Evolutionary conservation across 1,140 invertebrate genomes (phyloP).

Genomic region (Hycleus cichorii): DNA sequence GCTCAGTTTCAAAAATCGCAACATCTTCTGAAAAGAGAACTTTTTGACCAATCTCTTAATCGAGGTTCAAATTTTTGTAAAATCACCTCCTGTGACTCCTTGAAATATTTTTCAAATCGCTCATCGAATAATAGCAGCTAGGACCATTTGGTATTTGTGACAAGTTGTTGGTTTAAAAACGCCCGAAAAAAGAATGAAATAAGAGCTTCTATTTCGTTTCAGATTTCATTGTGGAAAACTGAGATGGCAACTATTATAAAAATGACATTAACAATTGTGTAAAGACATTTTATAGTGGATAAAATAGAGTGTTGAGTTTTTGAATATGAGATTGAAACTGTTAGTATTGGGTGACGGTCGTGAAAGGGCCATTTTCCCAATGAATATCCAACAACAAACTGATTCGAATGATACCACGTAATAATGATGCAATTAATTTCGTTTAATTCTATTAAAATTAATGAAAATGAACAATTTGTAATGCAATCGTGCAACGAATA

Average conservation of each 20-base stretch:
- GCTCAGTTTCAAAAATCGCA: too few species aligned
- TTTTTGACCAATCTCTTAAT: too few species aligned
- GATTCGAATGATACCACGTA: slow-evolving; percentile 15
- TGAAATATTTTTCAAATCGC: too few species aligned
- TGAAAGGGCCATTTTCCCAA: slow-evolving; percentile 33
- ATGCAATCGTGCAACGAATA: not conserved
- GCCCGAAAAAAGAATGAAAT: too few species aligned
- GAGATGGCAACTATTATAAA: not conserved
- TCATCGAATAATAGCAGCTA: too few species aligned
- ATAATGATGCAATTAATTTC: not conserved
- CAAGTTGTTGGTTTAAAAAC: too few species aligned
- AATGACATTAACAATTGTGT: not conserved
- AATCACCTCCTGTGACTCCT: too few species aligned
- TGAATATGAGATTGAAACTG: slow-evolving; percentile 13
- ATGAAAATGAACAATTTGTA: not conserved
- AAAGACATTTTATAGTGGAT: not conserved
- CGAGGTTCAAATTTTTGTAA: too few species aligned
- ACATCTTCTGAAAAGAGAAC: too few species aligned
- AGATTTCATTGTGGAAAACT: not conserved
- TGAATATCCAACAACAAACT: slow-evolving; percentile 1
- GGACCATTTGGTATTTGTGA: too few species aligned
- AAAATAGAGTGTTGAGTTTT: not conserved
- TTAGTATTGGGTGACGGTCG: slow-evolving; percentile 28
- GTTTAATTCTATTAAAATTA: not conserved
- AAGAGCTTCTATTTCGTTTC: too few species aligned